phyloP scores from a whole-genome alignment of 2,113 vertebrate species.

The Pampusana beccarii region DNA sequence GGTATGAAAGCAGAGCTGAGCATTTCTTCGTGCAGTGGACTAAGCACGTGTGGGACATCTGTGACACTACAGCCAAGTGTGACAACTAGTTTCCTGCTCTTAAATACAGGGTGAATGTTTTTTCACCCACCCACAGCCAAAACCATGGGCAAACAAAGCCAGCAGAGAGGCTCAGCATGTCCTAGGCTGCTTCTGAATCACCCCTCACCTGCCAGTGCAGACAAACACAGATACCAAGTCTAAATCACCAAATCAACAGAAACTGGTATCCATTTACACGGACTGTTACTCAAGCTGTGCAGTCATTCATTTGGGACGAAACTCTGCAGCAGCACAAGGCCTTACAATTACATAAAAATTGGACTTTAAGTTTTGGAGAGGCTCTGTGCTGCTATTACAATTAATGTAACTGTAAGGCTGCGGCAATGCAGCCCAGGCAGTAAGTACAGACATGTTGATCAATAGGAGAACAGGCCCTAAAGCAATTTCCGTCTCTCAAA shows the following conservation, averaged over 20 bases:
- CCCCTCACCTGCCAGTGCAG: background rate
- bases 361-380: background rate
- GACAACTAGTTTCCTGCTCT: background rate
- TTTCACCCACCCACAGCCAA: background rate
- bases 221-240: background rate
- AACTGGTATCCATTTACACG: background rate
- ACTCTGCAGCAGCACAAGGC: background rate
- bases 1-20: background rate
- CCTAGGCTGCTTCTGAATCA: background rate
- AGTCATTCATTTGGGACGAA: background rate
- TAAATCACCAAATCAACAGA: background rate
- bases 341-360: background rate
- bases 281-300: background rate
- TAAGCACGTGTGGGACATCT: rapidly evolving
- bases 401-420: background rate
- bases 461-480: background rate
- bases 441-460: background rate
- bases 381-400: background rate
- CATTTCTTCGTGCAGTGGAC: background rate
- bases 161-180: rapidly evolving
- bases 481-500: slow-evolving; percentile 38
- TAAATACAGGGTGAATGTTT: background rate
- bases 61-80: background rate
- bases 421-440: background rate
- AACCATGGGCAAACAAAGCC: background rate